A percentile compares a stretch with the other conserved stretches of the same genome.
Conservation (phyloP, 2,888 invertebrate species). For the Ametastegia equiseti region DNA sequence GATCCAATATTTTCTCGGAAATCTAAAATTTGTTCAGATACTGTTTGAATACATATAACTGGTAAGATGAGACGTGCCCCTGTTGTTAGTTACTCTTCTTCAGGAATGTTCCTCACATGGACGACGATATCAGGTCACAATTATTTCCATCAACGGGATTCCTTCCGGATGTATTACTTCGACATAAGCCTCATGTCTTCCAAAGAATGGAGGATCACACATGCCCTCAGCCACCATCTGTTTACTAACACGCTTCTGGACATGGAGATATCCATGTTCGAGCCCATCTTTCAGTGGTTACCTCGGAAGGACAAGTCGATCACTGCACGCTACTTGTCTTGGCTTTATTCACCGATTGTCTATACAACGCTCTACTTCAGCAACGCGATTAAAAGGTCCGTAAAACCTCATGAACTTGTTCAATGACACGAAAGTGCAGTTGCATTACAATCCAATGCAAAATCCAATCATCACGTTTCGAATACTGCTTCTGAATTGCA, state of each 20-base stretch:
- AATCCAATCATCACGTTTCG: too few relatives aligned
- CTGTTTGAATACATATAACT: too few relatives aligned
- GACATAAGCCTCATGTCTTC: slow-evolving; percentile 84
- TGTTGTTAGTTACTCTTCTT: too few relatives aligned
- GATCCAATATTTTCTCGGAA: too few relatives aligned
- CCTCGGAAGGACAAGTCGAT: slow-evolving; percentile 78
- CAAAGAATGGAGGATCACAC: slow-evolving; percentile 86
- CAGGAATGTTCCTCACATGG: slow-evolving; percentile 80
- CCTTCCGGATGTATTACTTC: slow-evolving; percentile 88
- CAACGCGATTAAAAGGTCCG: slow-evolving; percentile 76
- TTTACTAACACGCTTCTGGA: slow-evolving; percentile 88
- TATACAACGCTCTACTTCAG: slow-evolving; percentile 75
- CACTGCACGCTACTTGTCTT: slow-evolving; percentile 77
- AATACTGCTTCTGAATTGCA: background rate
- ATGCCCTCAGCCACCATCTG: slow-evolving; percentile 87
- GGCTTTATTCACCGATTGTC: slow-evolving; percentile 77
- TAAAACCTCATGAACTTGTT: too few relatives aligned
- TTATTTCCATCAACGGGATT: slow-evolving; percentile 86
- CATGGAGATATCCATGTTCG: slow-evolving; percentile 83
- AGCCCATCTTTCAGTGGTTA: slow-evolving; percentile 83
- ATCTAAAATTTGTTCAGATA: too few relatives aligned
- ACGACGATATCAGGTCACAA: slow-evolving; percentile 84
- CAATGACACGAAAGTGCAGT: background rate
- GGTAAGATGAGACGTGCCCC: too few relatives aligned
- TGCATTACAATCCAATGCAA: too few relatives aligned